phyloP scores from a whole-genome alignment of 2,797 vertebrate genomes.

The Cossypha caffra region DNA sequence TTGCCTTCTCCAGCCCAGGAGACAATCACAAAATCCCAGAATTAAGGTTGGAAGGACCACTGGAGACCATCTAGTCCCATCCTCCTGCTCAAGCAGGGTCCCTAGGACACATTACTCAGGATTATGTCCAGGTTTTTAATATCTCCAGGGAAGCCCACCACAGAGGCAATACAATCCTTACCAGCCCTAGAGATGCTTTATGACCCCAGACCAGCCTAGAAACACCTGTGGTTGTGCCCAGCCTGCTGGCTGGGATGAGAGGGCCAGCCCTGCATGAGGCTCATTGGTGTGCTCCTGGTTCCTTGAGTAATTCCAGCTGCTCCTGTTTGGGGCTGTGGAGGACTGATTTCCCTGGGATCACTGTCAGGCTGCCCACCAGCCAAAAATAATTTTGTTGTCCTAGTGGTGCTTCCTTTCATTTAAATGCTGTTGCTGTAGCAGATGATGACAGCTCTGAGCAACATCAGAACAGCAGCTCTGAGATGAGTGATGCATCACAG shows the following conservation, averaged over 20 bases:
- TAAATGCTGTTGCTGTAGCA: not conserved
- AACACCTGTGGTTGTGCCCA: not conserved
- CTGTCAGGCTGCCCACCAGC: not conserved
- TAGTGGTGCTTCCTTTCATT: not conserved
- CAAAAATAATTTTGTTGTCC: not conserved
- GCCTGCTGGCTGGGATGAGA: not conserved
- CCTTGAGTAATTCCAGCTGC: not conserved
- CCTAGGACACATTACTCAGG: not conserved
- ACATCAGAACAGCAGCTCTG: not conserved
- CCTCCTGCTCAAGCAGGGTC: not conserved
- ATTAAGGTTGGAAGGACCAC: not conserved
- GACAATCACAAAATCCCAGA: not conserved
- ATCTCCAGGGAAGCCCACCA: not conserved
- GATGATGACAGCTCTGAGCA: not conserved
- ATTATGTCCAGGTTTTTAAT: not conserved
- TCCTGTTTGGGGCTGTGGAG: not conserved
- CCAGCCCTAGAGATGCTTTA: not conserved
- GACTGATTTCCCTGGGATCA: not conserved
- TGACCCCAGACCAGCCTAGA: not conserved
- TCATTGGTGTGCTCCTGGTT: fast-evolving
- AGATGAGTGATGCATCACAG: not conserved
- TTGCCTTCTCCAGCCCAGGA: not conserved
- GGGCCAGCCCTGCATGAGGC: fast-evolving
- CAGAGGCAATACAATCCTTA: not conserved
- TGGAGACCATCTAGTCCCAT: not conserved